Conservation (phyloP, 2,797 vertebrate species). For the Aulostomus chinensis region DNA sequence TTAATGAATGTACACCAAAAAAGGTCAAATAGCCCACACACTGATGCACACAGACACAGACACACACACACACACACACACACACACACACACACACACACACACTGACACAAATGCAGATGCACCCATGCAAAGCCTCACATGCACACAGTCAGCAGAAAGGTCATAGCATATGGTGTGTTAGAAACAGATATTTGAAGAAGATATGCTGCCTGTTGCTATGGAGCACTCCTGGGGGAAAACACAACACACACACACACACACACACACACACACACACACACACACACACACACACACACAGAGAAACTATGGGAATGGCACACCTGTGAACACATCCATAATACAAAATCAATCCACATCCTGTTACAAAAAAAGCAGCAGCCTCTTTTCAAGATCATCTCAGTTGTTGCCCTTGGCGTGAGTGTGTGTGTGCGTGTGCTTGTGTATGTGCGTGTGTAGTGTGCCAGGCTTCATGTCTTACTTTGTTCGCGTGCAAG, state of each 20-base stretch:
- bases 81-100: slow-evolving; percentile 17
- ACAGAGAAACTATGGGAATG: slow-evolving; percentile 41
- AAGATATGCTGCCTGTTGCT: slow-evolving; percentile 72
- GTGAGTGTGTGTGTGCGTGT: slow-evolving; percentile 4
- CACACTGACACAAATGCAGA: slow-evolving; percentile 28
- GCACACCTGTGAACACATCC: slow-evolving; percentile 13
- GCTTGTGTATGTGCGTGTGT: slow-evolving; percentile 4
- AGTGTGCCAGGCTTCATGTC: too few species aligned
- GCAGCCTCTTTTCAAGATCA: slow-evolving; percentile 30
- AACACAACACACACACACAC: slow-evolving; percentile 24
- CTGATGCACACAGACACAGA: slow-evolving; percentile 21
- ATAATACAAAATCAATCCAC: slow-evolving; percentile 23
- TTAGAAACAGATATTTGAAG: slow-evolving; percentile 59
- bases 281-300: slow-evolving; percentile 42
- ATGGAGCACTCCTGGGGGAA: slow-evolving; percentile 50
- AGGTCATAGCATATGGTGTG: slow-evolving; percentile 56
- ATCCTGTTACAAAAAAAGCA: slow-evolving; percentile 28
- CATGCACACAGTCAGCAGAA: slow-evolving; percentile 49
- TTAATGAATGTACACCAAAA: slow-evolving; percentile 52
- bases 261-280: slow-evolving; percentile 43
- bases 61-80: slow-evolving; percentile 13
- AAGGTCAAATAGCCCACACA: slow-evolving; percentile 55
- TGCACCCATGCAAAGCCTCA: slow-evolving; percentile 34
- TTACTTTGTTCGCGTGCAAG: too few species aligned
- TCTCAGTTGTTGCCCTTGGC: slow-evolving; percentile 8